Evolutionary conservation across 2,113 vertebrate genomes (phyloP).

Genomic region (Myrmecophaga tridactyla): DNA sequence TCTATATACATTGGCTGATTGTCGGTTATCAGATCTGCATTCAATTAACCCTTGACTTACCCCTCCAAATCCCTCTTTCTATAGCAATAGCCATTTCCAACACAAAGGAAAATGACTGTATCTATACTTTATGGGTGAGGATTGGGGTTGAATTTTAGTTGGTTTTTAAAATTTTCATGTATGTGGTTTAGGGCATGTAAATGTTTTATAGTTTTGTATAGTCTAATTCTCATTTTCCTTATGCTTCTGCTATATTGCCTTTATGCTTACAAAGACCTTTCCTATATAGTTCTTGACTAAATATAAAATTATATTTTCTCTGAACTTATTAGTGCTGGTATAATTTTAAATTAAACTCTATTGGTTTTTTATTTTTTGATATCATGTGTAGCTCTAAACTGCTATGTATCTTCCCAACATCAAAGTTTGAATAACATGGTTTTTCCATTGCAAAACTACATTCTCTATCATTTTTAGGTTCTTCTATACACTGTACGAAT

Average conservation of each 20-base stretch:
- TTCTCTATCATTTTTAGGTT: neutral
- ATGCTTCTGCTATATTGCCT: neutral
- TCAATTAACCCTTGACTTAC: neutral
- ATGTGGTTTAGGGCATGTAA: neutral
- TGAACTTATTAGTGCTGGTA: neutral
- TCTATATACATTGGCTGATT: neutral
- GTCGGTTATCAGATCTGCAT: neutral
- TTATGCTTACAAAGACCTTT: neutral
- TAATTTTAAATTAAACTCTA: neutral
- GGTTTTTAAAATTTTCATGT: neutral
- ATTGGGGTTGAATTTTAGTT: neutral
- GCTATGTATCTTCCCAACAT: neutral
- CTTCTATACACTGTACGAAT: neutral
- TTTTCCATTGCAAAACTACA: neutral
- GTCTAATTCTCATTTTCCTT: neutral
- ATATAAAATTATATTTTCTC: neutral
- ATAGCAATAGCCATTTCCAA: neutral
- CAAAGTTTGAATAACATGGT: neutral
- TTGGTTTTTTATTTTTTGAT: neutral
- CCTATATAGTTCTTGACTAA: neutral
- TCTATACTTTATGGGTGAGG: neutral
- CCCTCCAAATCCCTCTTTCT: neutral
- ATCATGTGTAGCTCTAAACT: neutral
- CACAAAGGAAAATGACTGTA: neutral
- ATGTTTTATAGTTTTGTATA: neutral